phyloP scores from a whole-genome alignment of 37 sponge, comb jelly and placozoan genomes.

The Lycopodina hypogea region DNA sequence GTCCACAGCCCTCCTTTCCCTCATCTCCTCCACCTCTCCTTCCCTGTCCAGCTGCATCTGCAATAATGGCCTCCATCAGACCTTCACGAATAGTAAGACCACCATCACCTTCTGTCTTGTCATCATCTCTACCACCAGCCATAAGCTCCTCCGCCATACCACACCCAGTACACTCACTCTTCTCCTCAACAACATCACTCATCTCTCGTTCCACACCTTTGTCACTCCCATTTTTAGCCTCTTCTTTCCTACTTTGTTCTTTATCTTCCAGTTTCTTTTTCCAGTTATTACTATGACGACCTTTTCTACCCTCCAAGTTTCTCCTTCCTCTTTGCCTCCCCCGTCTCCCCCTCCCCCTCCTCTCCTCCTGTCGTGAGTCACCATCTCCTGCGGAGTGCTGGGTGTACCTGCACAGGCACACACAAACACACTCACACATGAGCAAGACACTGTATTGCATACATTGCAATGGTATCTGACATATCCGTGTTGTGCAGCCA shows the following conservation, averaged over 20 bases:
- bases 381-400: slow-evolving; percentile 17
- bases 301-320: not conserved
- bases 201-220: not conserved
- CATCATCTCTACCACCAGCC: not conserved
- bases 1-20: not conserved
- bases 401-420: slow-evolving; percentile 23
- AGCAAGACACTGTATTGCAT: not conserved
- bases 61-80: slow-evolving; percentile 15
- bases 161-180: too few species aligned
- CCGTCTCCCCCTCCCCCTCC: not conserved
- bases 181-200: not conserved
- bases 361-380: not conserved
- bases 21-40: not conserved
- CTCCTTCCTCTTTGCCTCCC: slow-evolving; percentile 1
- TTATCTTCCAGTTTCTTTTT: not conserved
- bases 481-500: too few species aligned
- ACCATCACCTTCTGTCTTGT: not conserved
- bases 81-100: not conserved
- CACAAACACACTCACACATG: not conserved
- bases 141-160: not conserved
- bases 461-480: not conserved
- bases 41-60: slow-evolving; percentile 3
- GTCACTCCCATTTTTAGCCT: not conserved
- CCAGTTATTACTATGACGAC: not conserved
- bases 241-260: not conserved